These are phyloP conservation scores for Natrix natrix DNA, from an alignment of 2,797 vertebrate species.

Conservation along the genomic window DNA sequence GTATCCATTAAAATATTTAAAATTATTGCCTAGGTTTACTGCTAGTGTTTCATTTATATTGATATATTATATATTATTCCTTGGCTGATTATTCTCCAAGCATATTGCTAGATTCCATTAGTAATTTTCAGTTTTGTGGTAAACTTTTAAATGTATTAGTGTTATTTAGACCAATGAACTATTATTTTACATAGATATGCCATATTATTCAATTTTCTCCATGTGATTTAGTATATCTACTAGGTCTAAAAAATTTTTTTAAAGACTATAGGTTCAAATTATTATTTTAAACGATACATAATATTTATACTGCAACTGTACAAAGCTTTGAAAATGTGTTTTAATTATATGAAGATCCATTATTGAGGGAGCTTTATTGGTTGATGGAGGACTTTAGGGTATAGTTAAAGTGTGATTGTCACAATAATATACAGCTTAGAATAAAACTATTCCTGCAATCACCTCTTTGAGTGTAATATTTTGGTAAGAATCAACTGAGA, in stretches of 20 bases:
- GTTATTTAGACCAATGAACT: slow-evolving; percentile 73
- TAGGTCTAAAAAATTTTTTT: slow-evolving; percentile 65
- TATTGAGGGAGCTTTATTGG: neutral
- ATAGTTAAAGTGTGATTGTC: neutral
- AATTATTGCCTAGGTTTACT: slow-evolving; percentile 62
- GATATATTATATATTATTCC: slow-evolving; percentile 75
- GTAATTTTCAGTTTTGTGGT: slow-evolving; percentile 76
- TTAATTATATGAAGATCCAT: neutral
- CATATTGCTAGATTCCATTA: slow-evolving; percentile 69
- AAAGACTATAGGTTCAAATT: slow-evolving; percentile 48
- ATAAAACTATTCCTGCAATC: neutral
- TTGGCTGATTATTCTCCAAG: slow-evolving; percentile 65
- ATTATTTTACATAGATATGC: slow-evolving; percentile 78
- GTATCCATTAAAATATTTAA: slow-evolving; percentile 70
- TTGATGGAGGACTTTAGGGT: neutral
- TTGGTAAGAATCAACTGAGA: neutral
- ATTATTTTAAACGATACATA: slow-evolving; percentile 38
- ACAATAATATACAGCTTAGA: neutral
- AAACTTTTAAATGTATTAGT: slow-evolving; percentile 79
- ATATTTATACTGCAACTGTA: slow-evolving; percentile 13
- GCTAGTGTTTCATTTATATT: slow-evolving; percentile 69
- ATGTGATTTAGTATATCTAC: slow-evolving; percentile 62
- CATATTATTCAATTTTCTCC: slow-evolving; percentile 62
- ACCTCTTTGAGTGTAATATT: neutral
- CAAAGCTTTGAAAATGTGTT: slow-evolving; percentile 13